Conservation (phyloP, 2,797 vertebrate species). For the Microctenopoma stevenorrisi region DNA sequence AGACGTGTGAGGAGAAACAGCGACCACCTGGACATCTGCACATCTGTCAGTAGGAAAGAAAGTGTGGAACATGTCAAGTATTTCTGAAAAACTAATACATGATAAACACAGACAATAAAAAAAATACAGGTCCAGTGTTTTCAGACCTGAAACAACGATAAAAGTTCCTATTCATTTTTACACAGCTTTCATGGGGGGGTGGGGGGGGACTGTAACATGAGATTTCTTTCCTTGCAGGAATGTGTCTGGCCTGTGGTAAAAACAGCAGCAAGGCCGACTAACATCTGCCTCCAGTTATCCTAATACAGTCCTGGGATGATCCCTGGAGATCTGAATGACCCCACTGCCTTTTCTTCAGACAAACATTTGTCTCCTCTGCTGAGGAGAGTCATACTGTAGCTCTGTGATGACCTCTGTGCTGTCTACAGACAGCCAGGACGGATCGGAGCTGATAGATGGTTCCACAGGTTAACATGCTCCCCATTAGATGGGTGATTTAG, state of each 20-base stretch:
- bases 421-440: not conserved
- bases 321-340: not conserved
- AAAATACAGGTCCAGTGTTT: too few species aligned
- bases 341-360: not conserved
- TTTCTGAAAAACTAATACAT: too few species aligned
- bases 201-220: too few species aligned
- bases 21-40: constrained; percentile 13
- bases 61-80: not conserved
- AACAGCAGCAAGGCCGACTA: not conserved
- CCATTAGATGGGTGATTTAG: not conserved
- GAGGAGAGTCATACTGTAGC: not conserved
- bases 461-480: not conserved
- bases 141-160: too few species aligned
- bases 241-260: too few species aligned
- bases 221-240: too few species aligned
- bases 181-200: too few species aligned
- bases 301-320: not conserved
- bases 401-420: not conserved
- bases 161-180: too few species aligned
- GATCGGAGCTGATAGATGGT: not conserved
- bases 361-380: not conserved
- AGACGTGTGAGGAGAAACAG: constrained; percentile 11
- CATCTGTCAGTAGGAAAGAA: constrained; percentile 50
- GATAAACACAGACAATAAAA: too few species aligned
- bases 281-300: not conserved